Base-by-base conservation (phyloP, 2,113 vertebrate genomes). In the Calidris pygmaea region DNA sequence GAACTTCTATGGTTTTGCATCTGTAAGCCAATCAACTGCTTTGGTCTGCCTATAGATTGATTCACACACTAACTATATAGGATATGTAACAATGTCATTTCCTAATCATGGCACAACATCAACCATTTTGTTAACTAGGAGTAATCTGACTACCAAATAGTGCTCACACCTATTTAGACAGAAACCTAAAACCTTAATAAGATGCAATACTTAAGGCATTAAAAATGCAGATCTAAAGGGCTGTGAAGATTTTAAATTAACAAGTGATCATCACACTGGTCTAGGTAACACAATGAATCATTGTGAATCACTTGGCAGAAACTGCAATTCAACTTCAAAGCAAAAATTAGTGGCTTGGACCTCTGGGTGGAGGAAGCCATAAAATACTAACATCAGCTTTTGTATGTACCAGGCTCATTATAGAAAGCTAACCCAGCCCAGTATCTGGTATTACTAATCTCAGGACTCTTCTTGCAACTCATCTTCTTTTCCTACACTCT, bases 291-390 rank as follows among this genome's bases (percentile, higher is more conserved):
- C 30, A 89, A 92, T 98, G 97, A 98, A 96, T 97, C 97, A 98
- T 29, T 74, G 53, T 83, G 89, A 96, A 94, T 95, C 95, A 96
- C 77, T 94, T 95, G 93, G 93, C 76, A 96, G 97, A 96, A 96
- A 96, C 93, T 96, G 77, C 87, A 97, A 92, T 86, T 97, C 96
- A 94, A 93, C 96, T 97, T 97, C 97, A 98, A 97, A 98, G 96
- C 79, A 90, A 97, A 91, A 98, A 95, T 97, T 91, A 95, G 55
- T 86, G 94, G 83, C 63, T 87, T 96, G 79, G 67, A 83, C 52
- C 12, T 93, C 62, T 85, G 87, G 72, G 79, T 85, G 93, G 93
- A 96, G 94, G 1, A 32, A 91, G 75, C 26, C 19, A 65, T 95
- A 90, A 93, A 97, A 88, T 47, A 89, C 77, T 74, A 88, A 70